A percentile compares a stretch with the other conserved stretches of the same genome.
These are phyloP conservation scores for Pseudolycoriella hygida DNA, from an alignment of 2,888 invertebrate species.

Conservation along the genomic window DNA sequence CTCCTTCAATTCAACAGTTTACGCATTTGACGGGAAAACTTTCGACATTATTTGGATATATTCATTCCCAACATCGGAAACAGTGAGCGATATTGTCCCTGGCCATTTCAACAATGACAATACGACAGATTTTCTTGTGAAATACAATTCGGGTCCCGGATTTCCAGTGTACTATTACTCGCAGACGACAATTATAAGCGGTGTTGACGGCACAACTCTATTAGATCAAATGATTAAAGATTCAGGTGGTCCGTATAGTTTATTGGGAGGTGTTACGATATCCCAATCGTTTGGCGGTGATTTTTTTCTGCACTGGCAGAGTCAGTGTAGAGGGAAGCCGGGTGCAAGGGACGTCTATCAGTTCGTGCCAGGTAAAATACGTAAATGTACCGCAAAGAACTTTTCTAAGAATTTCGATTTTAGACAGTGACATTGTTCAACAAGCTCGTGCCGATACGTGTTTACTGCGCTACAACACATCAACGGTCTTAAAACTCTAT, in stretches of 20 bases:
- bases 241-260: slow-evolving; percentile 26
- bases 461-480: slow-evolving; percentile 48
- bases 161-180: slow-evolving; percentile 60
- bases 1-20: slow-evolving; percentile 50
- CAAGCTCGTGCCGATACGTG: slow-evolving; percentile 42
- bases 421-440: slow-evolving; percentile 26
- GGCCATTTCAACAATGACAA: slow-evolving; percentile 63
- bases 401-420: too few relatives aligned
- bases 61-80: slow-evolving; percentile 42
- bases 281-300: slow-evolving; percentile 45
- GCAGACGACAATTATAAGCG: slow-evolving; percentile 29
- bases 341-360: slow-evolving; percentile 33
- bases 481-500: slow-evolving; percentile 44
- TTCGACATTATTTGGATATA: slow-evolving; percentile 56
- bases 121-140: slow-evolving; percentile 60
- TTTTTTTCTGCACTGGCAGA: slow-evolving; percentile 60
- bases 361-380: slow-evolving; percentile 26
- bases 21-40: slow-evolving; percentile 52
- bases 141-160: slow-evolving; percentile 45
- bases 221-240: slow-evolving; percentile 26
- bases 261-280: slow-evolving; percentile 26
- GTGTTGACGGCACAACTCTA: slow-evolving; percentile 21
- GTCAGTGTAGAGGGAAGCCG: slow-evolving; percentile 33
- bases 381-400: not conserved
- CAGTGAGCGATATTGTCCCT: slow-evolving; percentile 57